Evolutionary conservation across 2,113 vertebrate species (phyloP), one percentile per base, ranked within the genome.

Genomic region (Chlamydotis undulata): DNA sequence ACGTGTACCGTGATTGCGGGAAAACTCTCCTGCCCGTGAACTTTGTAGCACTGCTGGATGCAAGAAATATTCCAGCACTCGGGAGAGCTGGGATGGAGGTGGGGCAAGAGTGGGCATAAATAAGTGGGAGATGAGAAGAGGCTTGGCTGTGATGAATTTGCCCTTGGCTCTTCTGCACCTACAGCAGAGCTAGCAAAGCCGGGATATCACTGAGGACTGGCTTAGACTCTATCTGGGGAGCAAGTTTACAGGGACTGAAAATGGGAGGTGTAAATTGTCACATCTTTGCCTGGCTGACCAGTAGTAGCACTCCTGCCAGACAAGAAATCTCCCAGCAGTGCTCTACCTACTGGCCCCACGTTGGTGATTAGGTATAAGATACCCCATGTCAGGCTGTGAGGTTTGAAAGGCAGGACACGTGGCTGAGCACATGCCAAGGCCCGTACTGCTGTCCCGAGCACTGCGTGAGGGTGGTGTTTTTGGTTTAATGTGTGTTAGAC

Each of bases 1-100:
- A 59, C 0, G 0, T 22, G 57, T 31, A 33, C 0, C 4, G 8
- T 16, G 33, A n/a, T 3, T 0, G 1, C 3, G 17, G 68, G 12
- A 74, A 76, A 82, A 19, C 5, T 33, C 11, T 47, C 14, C 15
- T 43, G 10, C 12, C 55, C 43, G 4, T 65, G 24, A 83, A 25
- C 47, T 65, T 57, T 7, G 2, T 19, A 24, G 26, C 31, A 26
- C 28, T 73, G 18, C n/a, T 52, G 25, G 29, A 24, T 80, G 23
- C 21, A 77, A 67, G 57, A 85, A 78, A 56, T n/a, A 53, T n/a
- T 69, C 17, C n/a, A 70, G 45, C 37, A 47, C 4, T 8, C 0
- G 0, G 12, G 35, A 0, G 1, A 87, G 18, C 18, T 63, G 61
- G 24, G 35, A 14, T 60, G 69, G 33, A 35, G 18, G 23, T n/a